phyloP scores from a whole-genome alignment of 1,140 invertebrate species.

The Penaeus indicus region DNA sequence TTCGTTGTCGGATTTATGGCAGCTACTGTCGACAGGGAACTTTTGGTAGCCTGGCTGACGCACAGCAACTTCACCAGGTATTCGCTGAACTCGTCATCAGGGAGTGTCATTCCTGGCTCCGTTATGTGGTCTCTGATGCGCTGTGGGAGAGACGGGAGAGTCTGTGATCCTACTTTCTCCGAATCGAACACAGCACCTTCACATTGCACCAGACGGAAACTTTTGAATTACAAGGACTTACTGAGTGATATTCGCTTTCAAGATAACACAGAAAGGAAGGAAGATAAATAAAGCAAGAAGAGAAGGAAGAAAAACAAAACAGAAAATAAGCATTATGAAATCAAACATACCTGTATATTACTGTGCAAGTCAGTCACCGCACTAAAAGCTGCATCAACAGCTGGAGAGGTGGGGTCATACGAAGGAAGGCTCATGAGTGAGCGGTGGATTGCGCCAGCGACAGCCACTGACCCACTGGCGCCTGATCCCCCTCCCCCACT shows the following conservation, averaged over 20 bases:
- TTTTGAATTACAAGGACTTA: too few species aligned
- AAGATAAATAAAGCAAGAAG: background rate
- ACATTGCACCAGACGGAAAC: too few species aligned
- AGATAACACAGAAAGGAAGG: background rate
- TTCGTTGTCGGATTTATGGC: background rate
- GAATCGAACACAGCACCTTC: too few species aligned
- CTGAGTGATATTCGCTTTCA: background rate
- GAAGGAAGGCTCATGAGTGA: slow-evolving; percentile 1
- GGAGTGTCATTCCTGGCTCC: slow-evolving; percentile 33
- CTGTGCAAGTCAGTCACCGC: slow-evolving; percentile 32
- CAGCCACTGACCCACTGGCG: slow-evolving; percentile 23
- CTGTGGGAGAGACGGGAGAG: background rate
- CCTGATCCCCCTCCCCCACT: background rate
- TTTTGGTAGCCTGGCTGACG: slow-evolving; percentile 16
- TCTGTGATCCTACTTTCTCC: too few species aligned
- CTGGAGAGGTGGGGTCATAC: background rate
- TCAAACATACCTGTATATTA: background rate
- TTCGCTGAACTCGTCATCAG: slow-evolving; percentile 38
- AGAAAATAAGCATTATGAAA: background rate
- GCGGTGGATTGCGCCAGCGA: slow-evolving; percentile 35
- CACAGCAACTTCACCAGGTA: slow-evolving; percentile 24
- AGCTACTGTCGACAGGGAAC: background rate
- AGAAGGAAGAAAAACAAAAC: background rate
- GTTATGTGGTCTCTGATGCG: slow-evolving; percentile 48
- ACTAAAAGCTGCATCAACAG: slow-evolving; percentile 22